Base-by-base conservation (phyloP, 1,140 invertebrate genomes). In the Danaus melanippus region DNA sequence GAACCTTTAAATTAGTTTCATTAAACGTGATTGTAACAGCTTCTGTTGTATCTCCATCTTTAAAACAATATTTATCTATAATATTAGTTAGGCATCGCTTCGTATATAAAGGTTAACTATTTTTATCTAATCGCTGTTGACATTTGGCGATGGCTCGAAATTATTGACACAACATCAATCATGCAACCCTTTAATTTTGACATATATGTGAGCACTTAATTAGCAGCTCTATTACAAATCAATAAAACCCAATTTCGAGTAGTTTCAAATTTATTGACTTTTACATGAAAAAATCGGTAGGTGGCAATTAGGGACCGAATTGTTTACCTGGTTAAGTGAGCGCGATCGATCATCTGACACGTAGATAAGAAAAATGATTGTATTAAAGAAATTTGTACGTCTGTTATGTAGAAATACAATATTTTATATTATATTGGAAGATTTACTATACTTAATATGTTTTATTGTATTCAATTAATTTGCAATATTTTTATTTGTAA, bases 91-190 rank as follows among this genome's bases (percentile, higher is more conserved):
- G 7, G 6, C 21, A 32, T 32, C 21, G 21, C 21, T 32, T 32
- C 21, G 6, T 32, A 32, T 32, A 32, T 32, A 32, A 4, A 32
- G 0, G 21, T 32, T 32, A 32, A 32, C 21, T 32, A 32, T 32
- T 32, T 32, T 32, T 32, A 32, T 32, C 21, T 32, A 32, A 53
- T 53, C 50, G 52, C 51, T 48, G 44, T 56, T 60, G 53, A 56
- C 50, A 53, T 60, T 60, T 57, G 50, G 54, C 53, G 51, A 17
- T 50, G 17, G 12, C 43, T 52, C 46, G 50, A 56, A 56, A 64
- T 58, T 67, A 66, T 66, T 69, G 71, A 69, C 62, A 66, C 64
- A 62, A 50, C 69, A 74, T 74, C 67, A 64, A 74, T 74, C 72
- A 74, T 53, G 42, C 48, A 54, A 58, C 54, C 53, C 58, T 51